Conservation (phyloP, 92 coral and sea anemone genomes). For the Phenganax subtilis region DNA sequence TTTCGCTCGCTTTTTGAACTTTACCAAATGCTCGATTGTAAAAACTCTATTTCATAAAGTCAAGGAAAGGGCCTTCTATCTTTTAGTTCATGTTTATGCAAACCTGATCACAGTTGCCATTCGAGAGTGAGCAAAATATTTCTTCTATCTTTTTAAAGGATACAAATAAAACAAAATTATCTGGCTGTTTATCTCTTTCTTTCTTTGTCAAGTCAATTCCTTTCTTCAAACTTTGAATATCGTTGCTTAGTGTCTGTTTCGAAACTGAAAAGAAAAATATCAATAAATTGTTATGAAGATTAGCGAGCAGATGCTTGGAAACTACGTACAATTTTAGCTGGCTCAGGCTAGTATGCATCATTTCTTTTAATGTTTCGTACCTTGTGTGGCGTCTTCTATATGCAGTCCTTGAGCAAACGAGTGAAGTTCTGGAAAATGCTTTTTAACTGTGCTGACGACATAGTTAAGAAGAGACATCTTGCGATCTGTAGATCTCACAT, state of each 20-base stretch:
- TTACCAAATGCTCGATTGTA: constrained; percentile 93
- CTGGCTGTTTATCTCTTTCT: constrained; percentile 93
- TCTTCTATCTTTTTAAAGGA: constrained; percentile 51
- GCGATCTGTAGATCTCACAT: constrained; percentile 85
- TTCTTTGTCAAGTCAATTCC: constrained; percentile 90
- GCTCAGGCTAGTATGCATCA: not conserved
- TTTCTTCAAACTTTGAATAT: constrained; percentile 90
- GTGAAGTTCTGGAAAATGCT: constrained; percentile 64
- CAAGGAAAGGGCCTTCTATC: constrained; percentile 44
- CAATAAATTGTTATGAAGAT: not conserved
- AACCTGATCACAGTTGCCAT: not conserved
- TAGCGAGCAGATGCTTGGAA: not conserved
- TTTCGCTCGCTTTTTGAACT: constrained; percentile 84
- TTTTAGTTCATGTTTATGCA: no score
- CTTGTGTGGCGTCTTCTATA: constrained; percentile 81
- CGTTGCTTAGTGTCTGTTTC: constrained; percentile 88
- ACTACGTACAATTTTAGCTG: not conserved
- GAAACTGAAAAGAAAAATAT: constrained; percentile 54
- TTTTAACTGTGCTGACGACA: constrained; percentile 66
- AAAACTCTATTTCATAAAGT: constrained; percentile 60
- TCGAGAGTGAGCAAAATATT: not conserved
- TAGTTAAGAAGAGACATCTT: constrained; percentile 75
- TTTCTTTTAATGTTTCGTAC: constrained; percentile 29
- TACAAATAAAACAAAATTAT: constrained; percentile 88
- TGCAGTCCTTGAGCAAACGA: constrained; percentile 66